phyloP scores from a whole-genome alignment of 1,140 invertebrate genomes.

The Aphelinus certus region DNA sequence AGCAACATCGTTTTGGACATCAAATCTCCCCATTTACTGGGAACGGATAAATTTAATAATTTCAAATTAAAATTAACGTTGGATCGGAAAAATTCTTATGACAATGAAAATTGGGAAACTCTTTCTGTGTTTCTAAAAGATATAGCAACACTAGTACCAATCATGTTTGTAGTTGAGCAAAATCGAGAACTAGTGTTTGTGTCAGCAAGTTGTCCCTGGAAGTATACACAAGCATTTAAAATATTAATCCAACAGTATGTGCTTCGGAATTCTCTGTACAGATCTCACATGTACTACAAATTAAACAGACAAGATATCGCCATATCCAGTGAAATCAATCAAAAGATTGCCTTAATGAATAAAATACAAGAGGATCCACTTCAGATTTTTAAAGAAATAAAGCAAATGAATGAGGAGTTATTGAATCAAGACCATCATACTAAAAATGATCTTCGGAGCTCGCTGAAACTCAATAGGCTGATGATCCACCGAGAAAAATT shows the following conservation, averaged over 20 bases:
- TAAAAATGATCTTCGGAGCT: background rate
- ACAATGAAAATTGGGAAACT: background rate
- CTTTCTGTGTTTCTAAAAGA: conserved; percentile 1
- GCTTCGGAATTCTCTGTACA: conserved; percentile 10
- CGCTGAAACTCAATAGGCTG: too few relatives aligned
- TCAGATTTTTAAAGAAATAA: conserved; percentile 19
- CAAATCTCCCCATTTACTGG: too few relatives aligned
- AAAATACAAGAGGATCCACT: conserved; percentile 32
- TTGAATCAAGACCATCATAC: background rate
- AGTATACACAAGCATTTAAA: background rate
- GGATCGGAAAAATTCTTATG: background rate
- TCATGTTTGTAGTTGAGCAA: conserved; percentile 2
- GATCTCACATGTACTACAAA: background rate
- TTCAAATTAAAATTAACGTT: background rate
- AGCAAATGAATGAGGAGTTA: background rate
- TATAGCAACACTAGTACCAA: background rate
- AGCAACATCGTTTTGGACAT: too few relatives aligned
- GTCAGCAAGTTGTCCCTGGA: background rate
- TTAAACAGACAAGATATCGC: background rate
- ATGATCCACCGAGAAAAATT: conserved; percentile 10
- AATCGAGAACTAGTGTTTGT: background rate
- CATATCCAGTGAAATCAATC: conserved; percentile 3
- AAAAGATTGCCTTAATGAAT: conserved; percentile 17
- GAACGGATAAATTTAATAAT: background rate
- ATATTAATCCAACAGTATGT: conserved; percentile 4